Evolutionary conservation across 2,113 vertebrate species (phyloP).

Genomic region (Probosciger aterrimus): DNA sequence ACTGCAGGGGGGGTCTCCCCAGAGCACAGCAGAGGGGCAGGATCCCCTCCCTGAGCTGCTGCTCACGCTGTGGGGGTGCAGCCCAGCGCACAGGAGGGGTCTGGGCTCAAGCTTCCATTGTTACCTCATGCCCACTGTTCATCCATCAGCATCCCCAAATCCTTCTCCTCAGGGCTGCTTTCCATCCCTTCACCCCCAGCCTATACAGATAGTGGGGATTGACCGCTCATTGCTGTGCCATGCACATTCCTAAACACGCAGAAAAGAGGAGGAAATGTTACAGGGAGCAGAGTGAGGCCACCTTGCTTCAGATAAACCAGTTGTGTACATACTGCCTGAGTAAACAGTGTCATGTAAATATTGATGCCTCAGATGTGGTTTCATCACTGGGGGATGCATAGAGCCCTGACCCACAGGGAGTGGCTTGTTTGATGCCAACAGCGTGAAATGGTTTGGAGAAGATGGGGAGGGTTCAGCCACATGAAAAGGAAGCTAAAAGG

Average conservation of each 20-base stretch:
- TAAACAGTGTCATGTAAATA: constrained; percentile 26
- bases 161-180: not conserved
- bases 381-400: not conserved
- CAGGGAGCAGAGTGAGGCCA: not conserved
- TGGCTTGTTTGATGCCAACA: not conserved
- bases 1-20: not conserved
- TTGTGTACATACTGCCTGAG: not conserved
- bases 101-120: fast-evolving
- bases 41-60: not conserved
- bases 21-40: too few species aligned
- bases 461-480: not conserved
- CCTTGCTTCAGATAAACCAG: not conserved
- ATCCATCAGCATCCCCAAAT: fast-evolving
- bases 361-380: not conserved
- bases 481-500: not conserved
- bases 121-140: fast-evolving
- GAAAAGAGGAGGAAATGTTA: not conserved
- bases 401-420: not conserved
- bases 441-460: not conserved
- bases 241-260: fast-evolving
- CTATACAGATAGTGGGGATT: fast-evolving
- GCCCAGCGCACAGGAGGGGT: fast-evolving
- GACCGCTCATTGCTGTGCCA: not conserved
- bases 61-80: not conserved
- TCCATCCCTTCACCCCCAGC: not conserved